Evolutionary conservation across 2,113 vertebrate genomes (phyloP), one percentile per base, ranked within the genome.

Genomic region (Rissa tridactyla): DNA sequence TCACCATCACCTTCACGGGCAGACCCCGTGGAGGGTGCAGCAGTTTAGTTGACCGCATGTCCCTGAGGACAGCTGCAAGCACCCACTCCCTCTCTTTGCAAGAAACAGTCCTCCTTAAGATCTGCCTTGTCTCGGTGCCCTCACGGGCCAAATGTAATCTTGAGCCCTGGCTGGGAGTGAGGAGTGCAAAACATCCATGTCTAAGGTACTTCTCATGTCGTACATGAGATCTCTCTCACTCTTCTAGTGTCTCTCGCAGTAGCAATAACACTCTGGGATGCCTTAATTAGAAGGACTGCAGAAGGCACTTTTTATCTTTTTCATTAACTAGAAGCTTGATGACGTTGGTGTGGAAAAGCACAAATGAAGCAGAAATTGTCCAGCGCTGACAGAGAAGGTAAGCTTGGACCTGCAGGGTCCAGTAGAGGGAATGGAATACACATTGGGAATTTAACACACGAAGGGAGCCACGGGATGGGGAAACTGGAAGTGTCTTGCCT

Each of bases 121-220:
- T 40, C 11, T 54, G 9, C 26, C 30, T 32, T 66, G 13, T 10
- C 13, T 36, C 62, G 26, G 9, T 9, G 4, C 11, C 34, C 11
- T 15, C 29, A 65, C 47, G 34, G 25, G 27, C 9, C 49, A 70
- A 17, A 27, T 9, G 2, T 16, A 5, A 6, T 7, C 29, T 71
- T 0, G 2, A 57, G 29, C 8, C 17, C 5, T 1, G 38, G 7
- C 47, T 71, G 30, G 11, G 13, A 44, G 36, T 1, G 1, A 6
- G 22, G 8, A 38, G 3, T 13, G 12, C 0, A 0, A 38, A 79
- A 57, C 13, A 65, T 3, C 20, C 5, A 14, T 0, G 0, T 38
- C 47, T 36, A 16, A 18, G 32, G 16, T 3, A 4, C 25, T 76
- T 60, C 66, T 58, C 19, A 19, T 66, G 6, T 61, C 15, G 26